Base-by-base conservation (phyloP, 2,113 vertebrate species). In the Mus pahari region DNA sequence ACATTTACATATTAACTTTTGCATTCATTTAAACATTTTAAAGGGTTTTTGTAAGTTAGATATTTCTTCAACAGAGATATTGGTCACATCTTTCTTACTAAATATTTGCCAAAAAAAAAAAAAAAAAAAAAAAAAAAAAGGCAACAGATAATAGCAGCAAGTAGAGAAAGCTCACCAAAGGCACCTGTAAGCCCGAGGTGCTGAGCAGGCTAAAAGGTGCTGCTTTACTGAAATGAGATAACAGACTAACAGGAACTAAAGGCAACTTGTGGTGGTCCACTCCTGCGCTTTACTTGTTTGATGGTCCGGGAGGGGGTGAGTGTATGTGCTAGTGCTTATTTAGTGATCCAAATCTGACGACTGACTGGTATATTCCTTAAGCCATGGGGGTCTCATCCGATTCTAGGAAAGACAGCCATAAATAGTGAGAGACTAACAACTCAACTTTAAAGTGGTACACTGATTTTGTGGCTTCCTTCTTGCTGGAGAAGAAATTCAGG, bases 41-140 rank as follows among this genome's bases (percentile, higher is more conserved):
- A 31, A 60, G 89, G 48, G 87, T 81, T 83, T 73, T 94, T 94
- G 45, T 60, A 77, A 94, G 53, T 86, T 96, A 86, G 45, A 88
- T 20, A 89, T 96, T 96, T 95, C 64, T 91, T 92, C 86, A 73
- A 60, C 64, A 91, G 60, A 86, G 89, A 90, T 94, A 4, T 81
- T 96, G 87, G 53, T 20, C 42, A 60, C n/a, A 31, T 78, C 48
- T 78, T 22, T 88, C 55, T 77, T 55, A 82, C 58, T 78, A 97
- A 45, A 79, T 89, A 36, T 87, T 93, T 71, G 53, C 28, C 90
- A 68, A 19, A 89, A 82, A 83, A 82, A 79, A 66, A 68, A 31
- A n/a, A n/a, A n/a, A n/a, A n/a, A n/a, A n/a, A n/a, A n/a, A n/a
- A n/a, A n/a, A n/a, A n/a, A n/a, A n/a, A n/a, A 55, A 55, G 10